Evolutionary conservation across 2,888 invertebrate genomes (phyloP), one percentile per base, ranked within the genome.

Genomic region (Drosophila meridionalis): DNA sequence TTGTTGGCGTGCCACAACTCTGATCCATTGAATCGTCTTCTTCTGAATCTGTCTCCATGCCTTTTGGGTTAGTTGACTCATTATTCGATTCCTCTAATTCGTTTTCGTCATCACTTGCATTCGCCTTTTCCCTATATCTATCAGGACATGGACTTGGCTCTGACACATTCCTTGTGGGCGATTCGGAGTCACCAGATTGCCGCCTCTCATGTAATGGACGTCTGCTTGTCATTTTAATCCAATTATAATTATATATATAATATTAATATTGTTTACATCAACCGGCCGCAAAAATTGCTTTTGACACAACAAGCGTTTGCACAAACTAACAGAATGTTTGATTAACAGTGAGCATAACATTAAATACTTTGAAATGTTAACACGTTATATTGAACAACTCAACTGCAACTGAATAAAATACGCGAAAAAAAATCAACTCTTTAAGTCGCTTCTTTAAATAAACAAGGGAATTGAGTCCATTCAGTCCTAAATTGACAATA

Each of bases 141-240:
- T 43, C 50, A 4, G 2, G 34, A 14, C 48, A 32, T 14, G 61
- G 20, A 11, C 11, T 56, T 30, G 43, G 42, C 26, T 32, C 61
- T 20, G 30, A 14, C 7, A 32, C 5, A 14, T 26, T 40, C n/a
- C 11, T 40, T 14, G 38, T 57, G n/a, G 80, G 69, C 9, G 79
- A 62, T 6, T 9, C 7, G 4, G 75, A 59, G 3, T 3, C 34
- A n/a, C 14, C n/a, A 14, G 4, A n/a, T 48, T 40, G 26, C 32
- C 9, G 4, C 5, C n/a, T 4, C 9, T n/a, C 2, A 40, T 78
- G 20, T 38, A 76, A 42, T 4, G 63, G 48, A 20, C 20, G 45
- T 38, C 76, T 64, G 30, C 60, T 11, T 9, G 74, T 45, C 79
- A 76, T 76, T 52, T 20, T 36, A 20, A 38, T 47, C 0, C 50